These are phyloP conservation scores for Orientallactaga bullata DNA, from an alignment of 2,113 vertebrate species.

Conservation along the genomic window DNA sequence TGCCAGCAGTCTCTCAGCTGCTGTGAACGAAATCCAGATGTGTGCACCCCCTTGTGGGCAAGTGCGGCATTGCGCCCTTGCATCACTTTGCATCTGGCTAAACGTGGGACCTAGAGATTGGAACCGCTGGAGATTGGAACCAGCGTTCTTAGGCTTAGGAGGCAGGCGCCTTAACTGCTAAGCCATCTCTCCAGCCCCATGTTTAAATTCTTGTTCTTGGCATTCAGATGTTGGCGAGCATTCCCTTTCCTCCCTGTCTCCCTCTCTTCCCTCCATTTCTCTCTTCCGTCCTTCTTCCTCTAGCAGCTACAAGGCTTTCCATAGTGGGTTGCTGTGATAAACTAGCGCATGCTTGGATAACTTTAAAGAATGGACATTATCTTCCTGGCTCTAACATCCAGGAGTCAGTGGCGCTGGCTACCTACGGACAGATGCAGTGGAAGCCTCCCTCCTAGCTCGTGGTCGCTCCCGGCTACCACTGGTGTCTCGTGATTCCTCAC, in stretches of 20 bases:
- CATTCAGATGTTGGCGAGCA: background rate
- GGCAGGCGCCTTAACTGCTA: too few relatives aligned
- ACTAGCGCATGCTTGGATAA: fast-evolving
- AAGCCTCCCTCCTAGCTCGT: background rate
- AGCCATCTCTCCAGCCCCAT: too few relatives aligned
- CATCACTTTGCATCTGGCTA: too few relatives aligned
- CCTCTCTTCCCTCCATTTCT: background rate
- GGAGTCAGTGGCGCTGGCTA: background rate
- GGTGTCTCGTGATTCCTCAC: background rate
- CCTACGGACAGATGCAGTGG: background rate
- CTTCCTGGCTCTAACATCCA: background rate
- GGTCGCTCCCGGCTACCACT: background rate
- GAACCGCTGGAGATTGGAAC: too few relatives aligned
- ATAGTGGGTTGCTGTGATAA: background rate
- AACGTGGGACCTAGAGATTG: too few relatives aligned
- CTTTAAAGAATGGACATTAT: background rate
- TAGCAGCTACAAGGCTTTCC: background rate
- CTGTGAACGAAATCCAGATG: too few relatives aligned
- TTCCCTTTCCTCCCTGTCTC: too few relatives aligned
- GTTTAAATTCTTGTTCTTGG: fast-evolving
- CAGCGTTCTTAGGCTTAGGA: too few relatives aligned
- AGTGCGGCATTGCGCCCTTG: too few relatives aligned
- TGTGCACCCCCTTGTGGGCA: too few relatives aligned
- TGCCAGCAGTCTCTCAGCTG: too few relatives aligned
- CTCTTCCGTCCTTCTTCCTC: background rate